Evolutionary conservation across 2,797 vertebrate genomes (phyloP), one percentile per base, ranked within the genome.

Genomic region (Chrysocyon brachyurus): DNA sequence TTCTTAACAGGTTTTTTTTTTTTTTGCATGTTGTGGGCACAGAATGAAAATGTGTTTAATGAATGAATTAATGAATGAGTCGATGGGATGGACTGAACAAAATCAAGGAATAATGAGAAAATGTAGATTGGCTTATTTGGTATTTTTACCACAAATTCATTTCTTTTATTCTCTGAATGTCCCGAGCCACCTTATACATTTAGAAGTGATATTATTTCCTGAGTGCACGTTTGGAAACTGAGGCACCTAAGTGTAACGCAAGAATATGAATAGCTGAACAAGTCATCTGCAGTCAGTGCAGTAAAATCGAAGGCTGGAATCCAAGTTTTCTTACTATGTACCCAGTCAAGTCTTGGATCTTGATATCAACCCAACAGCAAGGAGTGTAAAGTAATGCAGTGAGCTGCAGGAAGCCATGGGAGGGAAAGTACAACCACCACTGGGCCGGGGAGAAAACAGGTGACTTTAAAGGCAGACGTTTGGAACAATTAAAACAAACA

Each of bases 181-280:
- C 5, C 49, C 46, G 36, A 78, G 22, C 22, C 72, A 10, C 2
- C 4, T 2, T 19, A 12, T 90, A 31, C 19, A 73, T n/a, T n/a
- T 83, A 92, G 24, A 90, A 81, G 61, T 31, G 56, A 2, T 16
- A 59, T 64, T 59, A n/a, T 92, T 87, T 94, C 54, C 85, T 40
- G 22, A 66, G 54, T 87, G 33, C 57, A 31, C 49, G 52, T 90
- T 28, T 78, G 61, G 52, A 82, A 84, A 77, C 24, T 16, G 49
- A 97, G 75, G 14, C 5, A 88, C 21, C 17, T 49, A 49, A 87
- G 36, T 52, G 17, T 33, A 87, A 78, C 56, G 5, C 12, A 82
- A 91, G 56, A 91, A 56, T 88, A 90, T 90, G 28, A 87, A 93
- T 46, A 72, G 12, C 16, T 36, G 75, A 87, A 64, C 77, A 81